These are phyloP conservation scores for Aspidiotus destructor DNA, from an alignment of 2,888 invertebrate genomes.

Conservation along the genomic window DNA sequence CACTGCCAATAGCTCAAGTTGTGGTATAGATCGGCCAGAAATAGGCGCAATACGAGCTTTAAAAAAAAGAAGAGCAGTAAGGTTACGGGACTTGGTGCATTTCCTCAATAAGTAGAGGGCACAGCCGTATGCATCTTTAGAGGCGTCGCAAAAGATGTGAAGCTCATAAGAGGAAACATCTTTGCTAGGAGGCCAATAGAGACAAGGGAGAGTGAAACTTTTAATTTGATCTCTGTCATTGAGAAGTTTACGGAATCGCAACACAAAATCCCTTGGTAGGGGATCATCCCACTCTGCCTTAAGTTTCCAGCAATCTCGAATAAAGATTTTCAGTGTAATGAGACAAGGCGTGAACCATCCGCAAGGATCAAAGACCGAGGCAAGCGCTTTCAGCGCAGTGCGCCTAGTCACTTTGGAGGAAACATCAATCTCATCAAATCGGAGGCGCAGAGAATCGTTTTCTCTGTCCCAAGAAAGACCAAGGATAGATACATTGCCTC, in stretches of 20 bases:
- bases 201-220: background rate
- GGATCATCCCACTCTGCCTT: constrained; percentile 3
- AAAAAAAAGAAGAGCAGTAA: background rate
- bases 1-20: constrained; percentile 3
- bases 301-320: constrained; percentile 1
- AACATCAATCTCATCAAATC: background rate
- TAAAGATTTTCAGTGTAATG: background rate
- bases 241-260: background rate
- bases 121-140: background rate
- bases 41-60: background rate
- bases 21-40: background rate
- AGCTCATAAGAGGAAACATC: background rate
- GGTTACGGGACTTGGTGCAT: background rate
- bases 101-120: background rate
- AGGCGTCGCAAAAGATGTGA: constrained; percentile 7
- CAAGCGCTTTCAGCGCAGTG: background rate
- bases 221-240: background rate
- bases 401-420: background rate
- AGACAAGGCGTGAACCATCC: background rate
- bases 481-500: background rate
- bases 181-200: background rate
- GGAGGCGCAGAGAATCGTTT: background rate
- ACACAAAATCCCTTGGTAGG: background rate
- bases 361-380: constrained; percentile 1
- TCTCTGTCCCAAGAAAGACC: background rate